These are phyloP conservation scores for Esox masquinongy DNA, from an alignment of 2,797 vertebrate species.

Conservation along the genomic window DNA sequence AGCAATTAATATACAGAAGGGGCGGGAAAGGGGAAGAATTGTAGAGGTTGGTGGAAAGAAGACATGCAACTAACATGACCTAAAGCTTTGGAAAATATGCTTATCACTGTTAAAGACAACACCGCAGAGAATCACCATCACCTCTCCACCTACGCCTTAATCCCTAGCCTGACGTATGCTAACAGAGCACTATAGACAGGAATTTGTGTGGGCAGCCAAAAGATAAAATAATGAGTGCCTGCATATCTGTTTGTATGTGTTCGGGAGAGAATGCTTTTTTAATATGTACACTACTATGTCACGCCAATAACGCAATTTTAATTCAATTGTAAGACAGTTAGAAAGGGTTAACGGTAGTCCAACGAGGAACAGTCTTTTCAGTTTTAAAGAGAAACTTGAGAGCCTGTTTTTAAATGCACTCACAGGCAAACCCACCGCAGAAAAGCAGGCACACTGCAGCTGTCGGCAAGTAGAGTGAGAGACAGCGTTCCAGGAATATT, in stretches of 20 bases:
- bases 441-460: constrained; percentile 33
- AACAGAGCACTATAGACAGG: neutral
- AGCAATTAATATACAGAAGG: too few species aligned
- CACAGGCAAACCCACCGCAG: neutral
- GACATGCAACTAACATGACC: constrained; percentile 34
- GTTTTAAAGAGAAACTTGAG: constrained; percentile 41
- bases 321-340: constrained; percentile 1
- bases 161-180: neutral
- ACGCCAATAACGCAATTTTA: too few species aligned
- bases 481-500: constrained; percentile 11
- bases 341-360: constrained; percentile 14
- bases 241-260: neutral
- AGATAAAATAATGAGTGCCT: neutral
- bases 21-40: constrained; percentile 19
- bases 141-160: neutral
- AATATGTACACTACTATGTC: too few species aligned
- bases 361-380: constrained; percentile 30
- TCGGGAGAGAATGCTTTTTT: neutral
- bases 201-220: neutral
- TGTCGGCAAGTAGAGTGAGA: constrained; percentile 23
- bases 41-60: neutral
- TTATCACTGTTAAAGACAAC: constrained; percentile 50
- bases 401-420: constrained; percentile 10
- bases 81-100: constrained; percentile 49
- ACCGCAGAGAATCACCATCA: constrained; percentile 38